Evolutionary conservation across 2,113 vertebrate species (phyloP), one percentile per base, ranked within the genome.

Genomic region (Seriola quinqueradiata): DNA sequence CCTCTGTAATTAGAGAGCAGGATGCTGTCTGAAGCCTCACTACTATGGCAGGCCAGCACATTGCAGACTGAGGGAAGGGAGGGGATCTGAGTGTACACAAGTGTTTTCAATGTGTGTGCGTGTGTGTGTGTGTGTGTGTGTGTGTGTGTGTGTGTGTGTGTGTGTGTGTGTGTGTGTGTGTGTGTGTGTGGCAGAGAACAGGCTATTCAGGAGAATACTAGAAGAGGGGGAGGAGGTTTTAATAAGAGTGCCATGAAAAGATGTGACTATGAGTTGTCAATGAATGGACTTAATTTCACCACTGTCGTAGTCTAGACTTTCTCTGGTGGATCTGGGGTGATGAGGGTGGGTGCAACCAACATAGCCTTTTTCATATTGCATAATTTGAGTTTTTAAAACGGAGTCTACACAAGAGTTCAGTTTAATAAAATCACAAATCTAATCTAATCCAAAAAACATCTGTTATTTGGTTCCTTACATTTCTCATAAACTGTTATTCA

Each of bases 1-100:
- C 70, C 70, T 87, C 83, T 84, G 75, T 91, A 89, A 90, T 92
- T 91, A 89, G 59, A 87, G 82, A 85, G 78, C 77, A 87, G 87
- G 78, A 87, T 69, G 83, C 80, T 75, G 81, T 88, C 75, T 86
- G 63, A 79, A 81, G 57, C 70, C 70, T 88, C 82, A 59, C 71
- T 59, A 72, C 79, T 66, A 50, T 80, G 85, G 69, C 88, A 83
- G 85, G 74, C 85, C 77, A 81, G 70, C 83, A 64, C 79, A 73
- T 65, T 83, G 88, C 84, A 89, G 76, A 77, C 72, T 48, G 58
- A 76, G 85, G 10, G 46, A 55, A 57, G 64, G 36, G 66, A 80
- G 75, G 55, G 21, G 50, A 81, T 76, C 72, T n/a, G 64, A 84
- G 40, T 48, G 48, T 71, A 69, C 71, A 86, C 52, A 68, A 81